phyloP scores from a whole-genome alignment of 2,113 vertebrate genomes.

The Aptenodytes patagonicus region DNA sequence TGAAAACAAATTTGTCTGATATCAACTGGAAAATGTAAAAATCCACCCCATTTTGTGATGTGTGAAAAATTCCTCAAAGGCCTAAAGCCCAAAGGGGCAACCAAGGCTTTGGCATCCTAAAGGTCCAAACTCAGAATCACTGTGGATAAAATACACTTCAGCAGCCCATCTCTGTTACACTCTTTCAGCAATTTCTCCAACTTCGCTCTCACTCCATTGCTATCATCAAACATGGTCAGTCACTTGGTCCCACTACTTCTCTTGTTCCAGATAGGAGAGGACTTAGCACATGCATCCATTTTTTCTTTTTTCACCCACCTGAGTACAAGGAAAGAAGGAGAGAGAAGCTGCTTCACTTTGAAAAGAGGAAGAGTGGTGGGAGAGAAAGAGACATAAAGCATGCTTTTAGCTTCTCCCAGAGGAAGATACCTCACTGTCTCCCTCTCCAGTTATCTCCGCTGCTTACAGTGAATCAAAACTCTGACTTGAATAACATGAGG shows the following conservation, averaged over 20 bases:
- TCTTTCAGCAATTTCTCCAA: not conserved
- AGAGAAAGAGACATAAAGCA: not conserved
- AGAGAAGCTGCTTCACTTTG: not conserved
- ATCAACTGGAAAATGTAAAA: not conserved
- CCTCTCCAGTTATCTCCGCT: not conserved
- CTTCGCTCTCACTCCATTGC: not conserved
- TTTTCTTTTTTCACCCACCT: not conserved
- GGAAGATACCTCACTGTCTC: not conserved
- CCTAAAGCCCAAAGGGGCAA: not conserved
- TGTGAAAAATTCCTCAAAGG: not conserved
- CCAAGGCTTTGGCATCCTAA: not conserved
- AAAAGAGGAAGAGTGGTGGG: not conserved
- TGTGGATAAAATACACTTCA: not conserved
- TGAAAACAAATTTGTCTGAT: not conserved
- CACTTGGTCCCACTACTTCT: not conserved
- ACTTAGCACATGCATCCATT: not conserved
- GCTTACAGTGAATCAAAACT: not conserved
- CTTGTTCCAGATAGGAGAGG: not conserved
- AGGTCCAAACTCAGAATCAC: not conserved
- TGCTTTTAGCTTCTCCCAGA: not conserved
- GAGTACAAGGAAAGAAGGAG: not conserved
- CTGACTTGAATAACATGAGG: not conserved
- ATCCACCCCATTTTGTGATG: not conserved
- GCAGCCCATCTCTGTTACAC: not conserved
- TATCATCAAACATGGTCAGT: not conserved